phyloP scores from a whole-genome alignment of 2,113 vertebrate genomes.

The Corydoras sp. region DNA sequence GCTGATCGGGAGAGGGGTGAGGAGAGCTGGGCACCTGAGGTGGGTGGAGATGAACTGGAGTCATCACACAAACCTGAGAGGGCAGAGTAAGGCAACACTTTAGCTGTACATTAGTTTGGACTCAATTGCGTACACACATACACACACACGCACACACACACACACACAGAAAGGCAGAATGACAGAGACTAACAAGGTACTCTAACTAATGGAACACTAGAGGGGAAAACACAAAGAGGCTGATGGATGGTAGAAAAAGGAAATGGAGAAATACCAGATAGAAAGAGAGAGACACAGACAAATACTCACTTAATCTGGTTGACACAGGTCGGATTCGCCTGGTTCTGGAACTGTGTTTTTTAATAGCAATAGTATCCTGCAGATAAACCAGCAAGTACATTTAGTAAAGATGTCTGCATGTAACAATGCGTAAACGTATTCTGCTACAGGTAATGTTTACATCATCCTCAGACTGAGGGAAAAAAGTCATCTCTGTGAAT shows the following conservation, averaged over 20 bases:
- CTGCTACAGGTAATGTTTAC: no score
- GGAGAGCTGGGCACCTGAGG: slow-evolving; percentile 66
- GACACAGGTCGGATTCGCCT: slow-evolving; percentile 83
- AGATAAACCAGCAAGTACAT: background rate
- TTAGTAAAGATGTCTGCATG: background rate
- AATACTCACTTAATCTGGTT: slow-evolving; percentile 78
- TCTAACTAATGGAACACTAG: slow-evolving; percentile 22
- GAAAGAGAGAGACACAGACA: background rate
- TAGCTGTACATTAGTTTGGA: background rate
- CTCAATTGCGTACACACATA: no score
- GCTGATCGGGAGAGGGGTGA: slow-evolving; percentile 69
- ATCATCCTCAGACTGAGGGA: no score
- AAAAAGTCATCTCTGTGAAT: no score
- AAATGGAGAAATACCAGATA: background rate
- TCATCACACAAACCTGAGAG: slow-evolving; percentile 61
- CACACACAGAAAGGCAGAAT: background rate
- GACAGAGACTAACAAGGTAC: background rate
- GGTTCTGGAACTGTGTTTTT: slow-evolving; percentile 78
- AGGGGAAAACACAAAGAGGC: slow-evolving; percentile 6
- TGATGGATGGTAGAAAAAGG: background rate
- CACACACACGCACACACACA: no score
- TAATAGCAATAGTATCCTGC: slow-evolving; percentile 87
- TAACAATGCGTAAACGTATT: background rate
- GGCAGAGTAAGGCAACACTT: background rate
- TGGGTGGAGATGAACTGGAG: slow-evolving; percentile 62